These are phyloP conservation scores for Todiramphus saurophagus DNA, from an alignment of 2,113 vertebrate species.

Conservation along the genomic window DNA sequence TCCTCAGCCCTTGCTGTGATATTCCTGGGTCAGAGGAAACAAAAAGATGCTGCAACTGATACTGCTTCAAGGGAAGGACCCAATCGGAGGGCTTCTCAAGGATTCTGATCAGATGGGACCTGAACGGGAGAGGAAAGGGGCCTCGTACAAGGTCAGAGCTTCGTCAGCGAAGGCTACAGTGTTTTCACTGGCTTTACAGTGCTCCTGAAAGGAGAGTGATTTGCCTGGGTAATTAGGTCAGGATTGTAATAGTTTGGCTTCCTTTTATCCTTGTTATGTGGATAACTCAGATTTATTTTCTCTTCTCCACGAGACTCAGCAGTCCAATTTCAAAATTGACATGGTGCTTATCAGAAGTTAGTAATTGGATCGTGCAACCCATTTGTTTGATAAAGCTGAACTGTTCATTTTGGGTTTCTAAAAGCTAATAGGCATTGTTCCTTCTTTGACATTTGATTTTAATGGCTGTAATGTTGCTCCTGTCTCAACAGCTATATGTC, in stretches of 20 bases:
- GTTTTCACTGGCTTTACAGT: background rate
- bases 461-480: constrained; percentile 70
- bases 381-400: constrained; percentile 71
- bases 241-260: constrained; percentile 21
- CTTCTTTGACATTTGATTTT: constrained; percentile 71
- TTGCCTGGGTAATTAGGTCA: constrained; percentile 58
- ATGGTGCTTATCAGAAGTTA: constrained; percentile 61
- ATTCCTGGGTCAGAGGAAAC: background rate
- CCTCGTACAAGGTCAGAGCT: background rate
- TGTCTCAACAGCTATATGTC: constrained; percentile 60
- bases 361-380: constrained; percentile 59
- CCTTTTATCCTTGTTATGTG: constrained; percentile 52
- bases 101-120: background rate
- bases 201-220: constrained; percentile 10
- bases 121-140: background rate
- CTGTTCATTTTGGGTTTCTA: constrained; percentile 53
- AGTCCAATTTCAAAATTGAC: constrained; percentile 61
- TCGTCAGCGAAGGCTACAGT: background rate
- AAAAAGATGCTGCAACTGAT: background rate
- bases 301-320: constrained; percentile 7
- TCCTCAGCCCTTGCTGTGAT: background rate
- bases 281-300: constrained; percentile 44
- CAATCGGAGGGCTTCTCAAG: background rate
- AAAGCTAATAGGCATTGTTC: constrained; percentile 67
- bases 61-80: background rate